phyloP scores from a whole-genome alignment of 2,888 invertebrate genomes.

The Hypercompe scribonia region DNA sequence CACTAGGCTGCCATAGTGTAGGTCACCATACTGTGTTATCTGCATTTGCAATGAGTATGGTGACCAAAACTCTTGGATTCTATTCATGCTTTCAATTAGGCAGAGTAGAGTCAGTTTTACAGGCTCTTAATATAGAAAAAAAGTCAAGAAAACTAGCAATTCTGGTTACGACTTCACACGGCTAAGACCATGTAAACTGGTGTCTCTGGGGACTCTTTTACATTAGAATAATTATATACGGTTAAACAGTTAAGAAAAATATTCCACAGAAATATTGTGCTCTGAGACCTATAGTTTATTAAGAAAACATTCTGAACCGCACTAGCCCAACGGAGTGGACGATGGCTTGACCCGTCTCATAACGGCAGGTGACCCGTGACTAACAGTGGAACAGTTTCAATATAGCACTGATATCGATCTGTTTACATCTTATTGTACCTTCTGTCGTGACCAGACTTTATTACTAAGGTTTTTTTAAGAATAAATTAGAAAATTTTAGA shows the following conservation, averaged over 20 bases:
- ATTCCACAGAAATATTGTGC: background rate
- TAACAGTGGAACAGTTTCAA: background rate
- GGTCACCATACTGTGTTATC: too few relatives aligned
- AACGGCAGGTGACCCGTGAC: conserved; percentile 1
- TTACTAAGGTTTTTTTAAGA: background rate
- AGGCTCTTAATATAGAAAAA: too few relatives aligned
- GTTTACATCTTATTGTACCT: background rate
- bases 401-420: conserved; percentile 9
- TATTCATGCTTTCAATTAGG: too few relatives aligned
- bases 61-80: too few relatives aligned
- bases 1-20: too few relatives aligned
- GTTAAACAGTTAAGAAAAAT: background rate
- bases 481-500: background rate
- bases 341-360: background rate
- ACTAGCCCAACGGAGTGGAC: background rate
- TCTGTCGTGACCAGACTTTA: background rate
- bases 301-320: background rate
- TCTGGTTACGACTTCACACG: too few relatives aligned
- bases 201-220: background rate
- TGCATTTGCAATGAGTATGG: too few relatives aligned
- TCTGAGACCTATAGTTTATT: background rate
- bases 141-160: too few relatives aligned
- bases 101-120: too few relatives aligned
- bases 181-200: background rate
- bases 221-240: background rate